These are phyloP conservation scores for Myodes glareolus DNA, from an alignment of 2,113 vertebrate species.

Conservation along the genomic window DNA sequence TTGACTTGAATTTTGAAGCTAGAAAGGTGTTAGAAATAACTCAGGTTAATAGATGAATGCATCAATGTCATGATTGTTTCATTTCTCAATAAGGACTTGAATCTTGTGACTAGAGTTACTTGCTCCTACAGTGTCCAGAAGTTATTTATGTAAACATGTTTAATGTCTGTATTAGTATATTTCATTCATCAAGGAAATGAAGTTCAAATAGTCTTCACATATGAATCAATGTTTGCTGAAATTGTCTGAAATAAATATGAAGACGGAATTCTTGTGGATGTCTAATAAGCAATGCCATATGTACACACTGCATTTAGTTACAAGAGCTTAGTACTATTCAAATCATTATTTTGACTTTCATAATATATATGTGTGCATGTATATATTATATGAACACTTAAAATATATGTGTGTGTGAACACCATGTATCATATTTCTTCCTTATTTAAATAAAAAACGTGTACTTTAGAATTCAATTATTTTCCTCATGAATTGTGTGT, in stretches of 20 bases:
- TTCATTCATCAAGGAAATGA: conserved; percentile 25
- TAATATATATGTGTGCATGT: neutral
- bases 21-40: neutral
- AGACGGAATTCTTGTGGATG: neutral
- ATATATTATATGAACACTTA: neutral
- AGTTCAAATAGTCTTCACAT: neutral
- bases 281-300: neutral
- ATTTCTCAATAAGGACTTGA: neutral
- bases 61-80: neutral
- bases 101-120: neutral
- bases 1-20: neutral
- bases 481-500: neutral
- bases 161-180: neutral
- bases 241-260: neutral
- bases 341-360: neutral
- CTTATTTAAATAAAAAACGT: neutral
- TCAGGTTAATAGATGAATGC: neutral
- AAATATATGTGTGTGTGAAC: neutral
- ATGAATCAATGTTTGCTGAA: neutral
- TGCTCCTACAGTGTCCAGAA: neutral
- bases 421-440: neutral
- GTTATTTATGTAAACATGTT: neutral
- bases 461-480: neutral
- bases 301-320: neutral
- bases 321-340: neutral